These are phyloP conservation scores for Bruchidius siliquastri DNA, from an alignment of 2,888 invertebrate species.

Conservation along the genomic window DNA sequence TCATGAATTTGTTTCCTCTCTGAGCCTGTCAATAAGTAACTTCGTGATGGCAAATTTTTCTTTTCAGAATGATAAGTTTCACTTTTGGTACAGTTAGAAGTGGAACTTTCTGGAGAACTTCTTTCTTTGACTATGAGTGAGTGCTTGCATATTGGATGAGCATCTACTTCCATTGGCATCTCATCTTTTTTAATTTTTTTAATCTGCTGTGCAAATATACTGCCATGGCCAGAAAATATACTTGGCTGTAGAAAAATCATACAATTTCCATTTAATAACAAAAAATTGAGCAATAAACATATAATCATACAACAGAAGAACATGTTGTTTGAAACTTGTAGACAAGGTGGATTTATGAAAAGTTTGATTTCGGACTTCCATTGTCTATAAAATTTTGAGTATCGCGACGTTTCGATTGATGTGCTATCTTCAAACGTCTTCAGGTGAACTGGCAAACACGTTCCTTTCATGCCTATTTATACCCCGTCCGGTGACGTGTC, in stretches of 20 bases:
- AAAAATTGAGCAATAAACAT: no score
- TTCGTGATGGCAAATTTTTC: conserved; percentile 38
- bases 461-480: no score
- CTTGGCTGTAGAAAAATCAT: conserved; percentile 23
- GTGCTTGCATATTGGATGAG: conserved; percentile 32
- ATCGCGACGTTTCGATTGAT: no score
- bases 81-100: conserved; percentile 1
- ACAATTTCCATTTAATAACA: no score
- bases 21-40: conserved; percentile 47
- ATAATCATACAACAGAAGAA: no score
- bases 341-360: no score
- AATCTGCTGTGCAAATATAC: conserved; percentile 52
- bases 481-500: no score
- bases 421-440: no score
- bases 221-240: conserved; percentile 42
- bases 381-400: no score
- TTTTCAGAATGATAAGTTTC: conserved; percentile 23
- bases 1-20: conserved; percentile 62
- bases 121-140: conserved; percentile 18
- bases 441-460: no score
- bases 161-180: conserved; percentile 24
- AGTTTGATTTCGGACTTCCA: no score
- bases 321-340: no score
- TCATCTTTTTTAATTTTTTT: conserved; percentile 39
- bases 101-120: conserved; percentile 10